A percentile compares a stretch with the other conserved stretches of the same genome.
phyloP scores from a whole-genome alignment of 2,113 vertebrate genomes.

The Danionella cerebrum region DNA sequence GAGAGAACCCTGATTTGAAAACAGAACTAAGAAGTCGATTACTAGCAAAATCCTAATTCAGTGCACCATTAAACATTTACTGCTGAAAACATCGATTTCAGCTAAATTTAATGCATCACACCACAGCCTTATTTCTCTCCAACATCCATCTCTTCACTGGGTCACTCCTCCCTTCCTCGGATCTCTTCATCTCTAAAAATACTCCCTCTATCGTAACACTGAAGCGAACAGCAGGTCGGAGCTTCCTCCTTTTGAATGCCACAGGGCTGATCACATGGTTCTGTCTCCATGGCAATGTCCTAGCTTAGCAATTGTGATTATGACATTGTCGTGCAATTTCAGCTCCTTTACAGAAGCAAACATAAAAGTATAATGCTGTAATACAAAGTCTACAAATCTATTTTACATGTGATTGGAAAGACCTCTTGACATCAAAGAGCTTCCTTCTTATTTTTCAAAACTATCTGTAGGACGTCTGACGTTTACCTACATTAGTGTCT shows the following conservation, averaged over 20 bases:
- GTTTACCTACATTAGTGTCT: neutral
- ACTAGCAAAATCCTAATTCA: no score
- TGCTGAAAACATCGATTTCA: neutral
- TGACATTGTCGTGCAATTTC: slow-evolving; percentile 19
- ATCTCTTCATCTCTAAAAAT: neutral
- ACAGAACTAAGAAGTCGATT: no score
- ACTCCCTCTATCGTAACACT: neutral
- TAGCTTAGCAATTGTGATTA: slow-evolving; percentile 33
- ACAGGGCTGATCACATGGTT: slow-evolving; percentile 32
- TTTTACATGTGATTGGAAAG: no score
- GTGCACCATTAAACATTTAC: no score
- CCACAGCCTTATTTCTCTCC: neutral
- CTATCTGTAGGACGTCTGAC: neutral
- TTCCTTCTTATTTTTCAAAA: neutral
- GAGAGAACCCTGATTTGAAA: no score
- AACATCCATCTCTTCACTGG: neutral
- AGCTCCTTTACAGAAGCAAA: neutral
- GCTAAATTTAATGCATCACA: neutral
- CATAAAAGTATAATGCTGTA: neutral
- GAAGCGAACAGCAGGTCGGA: slow-evolving; percentile 28
- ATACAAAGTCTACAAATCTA: no score
- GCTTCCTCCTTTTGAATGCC: slow-evolving; percentile 34
- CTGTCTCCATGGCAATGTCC: slow-evolving; percentile 40
- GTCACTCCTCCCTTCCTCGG: neutral
- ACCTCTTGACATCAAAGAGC: no score